Percentiles rank a stretch among this genome's conserved stretches.
Conservation (phyloP, 1,140 invertebrate species). For the Drosophila malerkotliana region DNA sequence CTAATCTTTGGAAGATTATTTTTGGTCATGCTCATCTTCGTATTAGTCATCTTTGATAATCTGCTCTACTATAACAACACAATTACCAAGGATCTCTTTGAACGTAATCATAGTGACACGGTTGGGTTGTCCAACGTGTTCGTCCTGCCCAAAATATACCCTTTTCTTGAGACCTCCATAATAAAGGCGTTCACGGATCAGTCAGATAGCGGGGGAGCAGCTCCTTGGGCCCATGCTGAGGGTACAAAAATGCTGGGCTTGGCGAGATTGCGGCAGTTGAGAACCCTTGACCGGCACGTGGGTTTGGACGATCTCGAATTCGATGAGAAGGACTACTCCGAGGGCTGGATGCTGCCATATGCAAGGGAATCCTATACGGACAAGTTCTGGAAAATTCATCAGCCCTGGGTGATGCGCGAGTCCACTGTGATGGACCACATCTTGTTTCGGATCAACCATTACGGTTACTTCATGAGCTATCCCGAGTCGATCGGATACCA, state of each 20-base stretch:
- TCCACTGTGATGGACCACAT: not conserved
- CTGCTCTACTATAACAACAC: conserved; percentile 43
- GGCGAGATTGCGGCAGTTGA: conserved; percentile 60
- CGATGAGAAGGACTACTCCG: conserved; percentile 21
- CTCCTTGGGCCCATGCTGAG: conserved; percentile 40
- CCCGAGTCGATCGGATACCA: conserved; percentile 52
- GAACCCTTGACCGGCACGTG: not conserved
- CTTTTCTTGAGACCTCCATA: conserved; percentile 36
- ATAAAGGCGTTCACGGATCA: conserved; percentile 43
- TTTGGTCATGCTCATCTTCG: conserved; percentile 23
- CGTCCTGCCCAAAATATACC: conserved; percentile 33
- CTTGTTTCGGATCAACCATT: conserved; percentile 32
- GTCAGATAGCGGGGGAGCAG: not conserved
- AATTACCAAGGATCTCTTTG: not conserved
- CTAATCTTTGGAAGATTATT: conserved; percentile 54
- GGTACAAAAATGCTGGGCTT: conserved; percentile 48
- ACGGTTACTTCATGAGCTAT: conserved; percentile 40
- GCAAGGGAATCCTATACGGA: conserved; percentile 41
- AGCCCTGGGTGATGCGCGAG: conserved; percentile 56
- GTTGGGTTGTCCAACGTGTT: conserved; percentile 18
- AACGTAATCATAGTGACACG: conserved; percentile 5
- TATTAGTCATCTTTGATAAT: conserved; percentile 11
- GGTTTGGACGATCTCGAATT: conserved; percentile 21
- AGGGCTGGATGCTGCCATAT: conserved; percentile 56
- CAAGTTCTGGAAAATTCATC: conserved; percentile 66